Conservation (phyloP, 2,797 vertebrate species). For the Gadopsis marmoratus region DNA sequence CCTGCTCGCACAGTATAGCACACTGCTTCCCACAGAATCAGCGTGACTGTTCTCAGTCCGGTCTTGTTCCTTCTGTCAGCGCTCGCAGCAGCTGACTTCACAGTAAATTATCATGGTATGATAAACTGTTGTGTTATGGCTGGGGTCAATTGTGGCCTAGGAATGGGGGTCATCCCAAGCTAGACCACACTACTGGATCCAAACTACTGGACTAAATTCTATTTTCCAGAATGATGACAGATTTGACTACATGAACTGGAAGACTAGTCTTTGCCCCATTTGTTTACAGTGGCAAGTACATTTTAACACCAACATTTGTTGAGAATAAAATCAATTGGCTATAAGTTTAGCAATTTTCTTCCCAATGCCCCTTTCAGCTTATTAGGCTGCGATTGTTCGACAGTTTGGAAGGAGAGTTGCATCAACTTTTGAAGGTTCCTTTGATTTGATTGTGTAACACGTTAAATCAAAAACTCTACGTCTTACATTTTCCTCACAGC, state of each 20-base stretch:
- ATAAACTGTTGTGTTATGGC: conserved; percentile 11
- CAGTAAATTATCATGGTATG: conserved; percentile 31
- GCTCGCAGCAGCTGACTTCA: conserved; percentile 57
- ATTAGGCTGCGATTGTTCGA: background rate
- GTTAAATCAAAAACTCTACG: background rate
- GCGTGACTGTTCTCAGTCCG: conserved; percentile 14
- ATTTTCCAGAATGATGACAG: background rate
- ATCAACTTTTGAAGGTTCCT: background rate
- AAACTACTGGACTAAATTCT: background rate
- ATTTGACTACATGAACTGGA: background rate
- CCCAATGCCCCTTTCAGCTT: background rate
- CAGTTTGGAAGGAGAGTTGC: background rate
- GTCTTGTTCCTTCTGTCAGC: conserved; percentile 40
- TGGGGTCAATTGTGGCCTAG: background rate
- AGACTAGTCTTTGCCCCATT: background rate
- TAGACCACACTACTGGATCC: background rate
- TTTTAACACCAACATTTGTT: background rate
- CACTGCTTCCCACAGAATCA: conserved; percentile 15
- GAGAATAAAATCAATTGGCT: background rate
- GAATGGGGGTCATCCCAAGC: background rate
- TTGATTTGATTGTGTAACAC: background rate
- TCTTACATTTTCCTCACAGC: background rate
- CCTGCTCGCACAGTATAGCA: conserved; percentile 4
- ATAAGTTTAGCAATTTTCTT: background rate
- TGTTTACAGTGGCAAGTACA: background rate